phyloP scores from a whole-genome alignment of 2,797 vertebrate genomes.

The Gymnodraco acuticeps region DNA sequence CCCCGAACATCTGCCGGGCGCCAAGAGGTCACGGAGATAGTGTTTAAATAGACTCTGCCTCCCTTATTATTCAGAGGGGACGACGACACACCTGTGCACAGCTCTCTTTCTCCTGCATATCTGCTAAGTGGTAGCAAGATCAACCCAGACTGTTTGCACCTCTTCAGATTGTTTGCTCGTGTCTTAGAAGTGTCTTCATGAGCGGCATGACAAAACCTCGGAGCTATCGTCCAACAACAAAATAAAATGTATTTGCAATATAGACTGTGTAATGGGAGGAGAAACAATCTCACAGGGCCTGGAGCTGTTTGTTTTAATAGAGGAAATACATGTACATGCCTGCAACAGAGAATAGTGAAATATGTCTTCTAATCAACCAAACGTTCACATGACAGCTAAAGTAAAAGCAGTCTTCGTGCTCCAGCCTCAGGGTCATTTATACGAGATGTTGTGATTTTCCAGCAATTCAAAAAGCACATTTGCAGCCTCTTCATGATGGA shows the following conservation, averaged over 20 bases:
- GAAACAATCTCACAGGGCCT: constrained; percentile 56
- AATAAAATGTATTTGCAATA: constrained; percentile 41
- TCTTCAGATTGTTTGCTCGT: constrained; percentile 25
- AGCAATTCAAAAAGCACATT: no score
- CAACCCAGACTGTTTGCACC: constrained; percentile 24
- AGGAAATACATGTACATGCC: constrained; percentile 26
- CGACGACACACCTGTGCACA: constrained; percentile 9
- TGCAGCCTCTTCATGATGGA: no score
- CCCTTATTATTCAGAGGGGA: constrained; percentile 62
- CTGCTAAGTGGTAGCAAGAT: constrained; percentile 18
- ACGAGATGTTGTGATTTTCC: no score
- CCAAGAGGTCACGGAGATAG: constrained; percentile 78
- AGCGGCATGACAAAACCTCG: not conserved
- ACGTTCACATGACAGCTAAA: not conserved
- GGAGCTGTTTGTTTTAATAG: constrained; percentile 46
- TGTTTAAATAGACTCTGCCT: constrained; percentile 74
- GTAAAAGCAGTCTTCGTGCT: not conserved
- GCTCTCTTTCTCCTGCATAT: constrained; percentile 9
- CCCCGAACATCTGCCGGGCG: constrained; percentile 65
- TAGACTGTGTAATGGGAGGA: constrained; percentile 18
- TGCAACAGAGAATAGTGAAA: not conserved
- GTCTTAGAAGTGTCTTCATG: not conserved
- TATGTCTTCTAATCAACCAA: not conserved
- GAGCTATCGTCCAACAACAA: not conserved
- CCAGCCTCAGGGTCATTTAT: no score